phyloP scores from a whole-genome alignment of 2,888 invertebrate genomes.

The Idaea dimidiata region DNA sequence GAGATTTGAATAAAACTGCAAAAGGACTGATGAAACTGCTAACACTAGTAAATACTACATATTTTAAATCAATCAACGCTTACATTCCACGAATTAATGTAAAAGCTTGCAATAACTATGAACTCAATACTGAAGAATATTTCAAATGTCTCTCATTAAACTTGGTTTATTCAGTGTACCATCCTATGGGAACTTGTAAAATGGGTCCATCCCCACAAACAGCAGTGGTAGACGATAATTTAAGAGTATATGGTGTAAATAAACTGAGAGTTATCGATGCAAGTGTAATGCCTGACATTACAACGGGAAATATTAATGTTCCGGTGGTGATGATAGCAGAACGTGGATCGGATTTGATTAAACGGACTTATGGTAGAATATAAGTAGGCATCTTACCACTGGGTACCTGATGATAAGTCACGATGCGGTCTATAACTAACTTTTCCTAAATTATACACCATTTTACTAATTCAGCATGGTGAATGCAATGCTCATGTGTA shows the following conservation, averaged over 20 bases:
- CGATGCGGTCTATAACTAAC: too few relatives aligned
- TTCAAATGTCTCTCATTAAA: slow-evolving; percentile 72
- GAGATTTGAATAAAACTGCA: slow-evolving; percentile 66
- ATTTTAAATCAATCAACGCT: slow-evolving; percentile 46
- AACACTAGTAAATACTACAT: slow-evolving; percentile 41
- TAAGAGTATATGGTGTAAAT: slow-evolving; percentile 83
- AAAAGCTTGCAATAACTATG: slow-evolving; percentile 41
- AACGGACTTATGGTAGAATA: slow-evolving; percentile 54
- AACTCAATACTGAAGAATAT: slow-evolving; percentile 44
- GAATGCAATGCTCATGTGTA: too few relatives aligned
- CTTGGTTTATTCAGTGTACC: slow-evolving; percentile 75
- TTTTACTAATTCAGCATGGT: too few relatives aligned
- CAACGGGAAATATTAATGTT: slow-evolving; percentile 90
- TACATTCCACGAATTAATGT: slow-evolving; percentile 43
- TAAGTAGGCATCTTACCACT: too few relatives aligned
- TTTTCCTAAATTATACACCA: too few relatives aligned
- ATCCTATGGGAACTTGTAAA: slow-evolving; percentile 84
- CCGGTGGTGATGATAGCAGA: slow-evolving; percentile 91
- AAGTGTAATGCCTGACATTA: slow-evolving; percentile 88
- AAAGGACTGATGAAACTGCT: slow-evolving; percentile 48
- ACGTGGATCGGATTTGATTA: slow-evolving; percentile 86
- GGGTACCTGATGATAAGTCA: too few relatives aligned
- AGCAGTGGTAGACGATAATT: slow-evolving; percentile 72
- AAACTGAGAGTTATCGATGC: slow-evolving; percentile 87
- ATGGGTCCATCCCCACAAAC: slow-evolving; percentile 73